Conservation (phyloP, 2,113 vertebrate genomes). For the Hipposideros armiger region DNA sequence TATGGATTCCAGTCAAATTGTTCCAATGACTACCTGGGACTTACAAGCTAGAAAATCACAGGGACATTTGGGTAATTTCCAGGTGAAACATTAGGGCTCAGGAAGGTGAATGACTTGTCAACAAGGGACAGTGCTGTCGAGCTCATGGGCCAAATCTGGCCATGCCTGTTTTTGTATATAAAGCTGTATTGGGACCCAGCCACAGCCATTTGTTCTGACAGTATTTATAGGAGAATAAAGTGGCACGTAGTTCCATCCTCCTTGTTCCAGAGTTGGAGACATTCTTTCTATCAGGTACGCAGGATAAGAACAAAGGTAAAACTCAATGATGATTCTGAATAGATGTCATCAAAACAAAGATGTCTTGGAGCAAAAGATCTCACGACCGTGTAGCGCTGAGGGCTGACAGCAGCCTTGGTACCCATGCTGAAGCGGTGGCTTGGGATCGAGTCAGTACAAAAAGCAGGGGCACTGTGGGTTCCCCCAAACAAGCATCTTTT, state of each 20-base stretch:
- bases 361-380: neutral
- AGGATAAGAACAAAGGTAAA: neutral
- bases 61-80: neutral
- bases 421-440: too few species aligned
- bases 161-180: neutral
- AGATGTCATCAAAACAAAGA: neutral
- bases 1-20: neutral
- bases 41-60: neutral
- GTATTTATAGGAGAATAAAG: neutral
- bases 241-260: too few species aligned
- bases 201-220: neutral
- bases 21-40: neutral
- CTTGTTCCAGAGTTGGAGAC: neutral
- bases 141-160: neutral
- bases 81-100: neutral
- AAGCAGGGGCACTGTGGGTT: neutral
- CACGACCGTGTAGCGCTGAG: fast-evolving
- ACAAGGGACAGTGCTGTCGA: neutral
- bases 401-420: neutral
- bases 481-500: neutral
- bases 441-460: neutral
- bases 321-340: neutral
- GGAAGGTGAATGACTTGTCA: neutral
- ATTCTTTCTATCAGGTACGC: neutral
- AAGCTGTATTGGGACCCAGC: neutral